Conservation (phyloP, 2,113 vertebrate species). For the Phyllostomus discolor region DNA sequence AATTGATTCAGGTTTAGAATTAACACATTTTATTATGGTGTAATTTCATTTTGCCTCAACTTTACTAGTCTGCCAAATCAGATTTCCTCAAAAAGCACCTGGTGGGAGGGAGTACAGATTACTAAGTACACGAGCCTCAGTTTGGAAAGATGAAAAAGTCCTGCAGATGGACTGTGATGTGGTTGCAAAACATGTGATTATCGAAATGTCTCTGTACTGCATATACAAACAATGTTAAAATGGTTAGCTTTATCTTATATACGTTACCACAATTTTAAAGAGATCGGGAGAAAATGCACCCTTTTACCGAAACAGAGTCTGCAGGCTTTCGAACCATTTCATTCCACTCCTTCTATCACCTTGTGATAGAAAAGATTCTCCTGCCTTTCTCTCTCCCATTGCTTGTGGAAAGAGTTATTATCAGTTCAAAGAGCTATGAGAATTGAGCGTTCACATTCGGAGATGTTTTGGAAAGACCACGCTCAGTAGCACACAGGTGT, state of each 20-base stretch:
- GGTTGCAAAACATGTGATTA: neutral
- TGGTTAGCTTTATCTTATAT: neutral
- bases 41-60: neutral
- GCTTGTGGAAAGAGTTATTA: neutral
- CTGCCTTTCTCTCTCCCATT: neutral
- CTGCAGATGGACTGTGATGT: neutral
- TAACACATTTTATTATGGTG: neutral
- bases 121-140: neutral
- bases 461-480: neutral
- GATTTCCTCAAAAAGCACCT: neutral
- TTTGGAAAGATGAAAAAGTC: neutral
- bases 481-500: neutral
- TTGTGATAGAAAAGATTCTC: neutral
- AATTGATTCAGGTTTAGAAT: neutral
- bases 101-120: neutral
- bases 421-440: neutral
- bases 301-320: neutral
- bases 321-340: neutral
- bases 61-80: neutral
- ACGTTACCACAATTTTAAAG: neutral
- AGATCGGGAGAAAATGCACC: rapidly evolving
- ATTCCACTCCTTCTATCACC: neutral
- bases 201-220: neutral
- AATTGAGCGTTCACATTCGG: neutral
- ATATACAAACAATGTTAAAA: neutral